phyloP scores from a whole-genome alignment of 1,140 invertebrate species.

The Lucilia cuprina region DNA sequence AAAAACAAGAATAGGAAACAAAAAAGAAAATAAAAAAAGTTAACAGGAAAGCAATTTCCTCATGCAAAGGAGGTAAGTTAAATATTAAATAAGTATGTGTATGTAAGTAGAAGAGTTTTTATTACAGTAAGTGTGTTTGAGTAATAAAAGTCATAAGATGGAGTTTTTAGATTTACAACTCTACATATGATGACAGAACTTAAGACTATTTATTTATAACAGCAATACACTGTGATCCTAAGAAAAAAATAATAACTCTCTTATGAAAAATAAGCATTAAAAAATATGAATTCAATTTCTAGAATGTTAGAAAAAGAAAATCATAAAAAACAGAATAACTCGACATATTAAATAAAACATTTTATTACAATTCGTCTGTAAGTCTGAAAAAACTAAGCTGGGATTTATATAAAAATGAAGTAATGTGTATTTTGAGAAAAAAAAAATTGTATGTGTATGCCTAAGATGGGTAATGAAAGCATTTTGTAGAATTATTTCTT shows the following conservation, averaged over 20 bases:
- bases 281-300: background rate
- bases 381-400: background rate
- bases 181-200: constrained; percentile 22
- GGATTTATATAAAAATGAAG: too few species aligned
- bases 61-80: constrained; percentile 26
- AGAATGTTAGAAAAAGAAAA: background rate
- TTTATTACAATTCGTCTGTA: background rate
- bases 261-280: background rate
- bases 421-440: too few species aligned
- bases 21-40: background rate
- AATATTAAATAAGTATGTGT: background rate
- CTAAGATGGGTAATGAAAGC: too few species aligned
- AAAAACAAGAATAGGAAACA: background rate
- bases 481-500: too few species aligned
- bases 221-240: background rate
- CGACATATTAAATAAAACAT: background rate
- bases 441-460: too few species aligned
- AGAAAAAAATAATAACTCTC: background rate
- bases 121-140: background rate
- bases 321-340: background rate
- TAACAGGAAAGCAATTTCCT: constrained; percentile 33
- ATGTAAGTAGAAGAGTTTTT: background rate
- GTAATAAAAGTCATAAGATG: constrained; percentile 22
- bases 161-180: constrained; percentile 26
- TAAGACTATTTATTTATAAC: background rate